Evolutionary conservation across 2,888 invertebrate species (phyloP).

Genomic region (Agelastica alni): DNA sequence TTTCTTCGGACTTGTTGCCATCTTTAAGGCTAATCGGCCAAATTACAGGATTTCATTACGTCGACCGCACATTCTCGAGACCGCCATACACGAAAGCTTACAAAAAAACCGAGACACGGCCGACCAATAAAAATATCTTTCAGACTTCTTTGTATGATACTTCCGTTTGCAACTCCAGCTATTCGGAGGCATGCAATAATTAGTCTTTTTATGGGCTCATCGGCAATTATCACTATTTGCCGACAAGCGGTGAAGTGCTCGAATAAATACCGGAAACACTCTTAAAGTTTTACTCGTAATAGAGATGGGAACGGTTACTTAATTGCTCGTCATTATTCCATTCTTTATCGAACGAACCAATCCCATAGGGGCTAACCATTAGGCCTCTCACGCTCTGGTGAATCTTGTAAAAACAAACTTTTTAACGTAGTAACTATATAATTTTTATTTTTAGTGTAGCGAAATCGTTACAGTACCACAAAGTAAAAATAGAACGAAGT

Average conservation of each 20-base stretch:
- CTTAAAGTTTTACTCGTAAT: neutral
- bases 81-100: slow-evolving; percentile 17
- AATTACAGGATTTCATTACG: slow-evolving; percentile 23
- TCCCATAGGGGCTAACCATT: no score
- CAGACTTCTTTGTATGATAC: slow-evolving; percentile 19
- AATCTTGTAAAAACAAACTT: no score
- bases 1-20: slow-evolving; percentile 11
- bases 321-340: no score
- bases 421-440: no score
- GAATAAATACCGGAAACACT: slow-evolving; percentile 39
- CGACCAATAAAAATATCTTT: slow-evolving; percentile 25
- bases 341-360: no score
- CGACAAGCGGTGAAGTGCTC: slow-evolving; percentile 33
- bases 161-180: slow-evolving; percentile 27
- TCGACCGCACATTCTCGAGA: slow-evolving; percentile 20
- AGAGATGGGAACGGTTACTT: slow-evolving; percentile 12
- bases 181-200: slow-evolving; percentile 30
- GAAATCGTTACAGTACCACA: no score
- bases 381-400: no score
- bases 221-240: slow-evolving; percentile 28
- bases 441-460: no score
- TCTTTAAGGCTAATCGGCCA: slow-evolving; percentile 13
- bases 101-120: slow-evolving; percentile 19
- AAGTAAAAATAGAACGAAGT: no score
- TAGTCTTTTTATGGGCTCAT: slow-evolving; percentile 34